Evolutionary conservation across 1,140 invertebrate genomes (phyloP).

Genomic region (Microplitis demolitor): DNA sequence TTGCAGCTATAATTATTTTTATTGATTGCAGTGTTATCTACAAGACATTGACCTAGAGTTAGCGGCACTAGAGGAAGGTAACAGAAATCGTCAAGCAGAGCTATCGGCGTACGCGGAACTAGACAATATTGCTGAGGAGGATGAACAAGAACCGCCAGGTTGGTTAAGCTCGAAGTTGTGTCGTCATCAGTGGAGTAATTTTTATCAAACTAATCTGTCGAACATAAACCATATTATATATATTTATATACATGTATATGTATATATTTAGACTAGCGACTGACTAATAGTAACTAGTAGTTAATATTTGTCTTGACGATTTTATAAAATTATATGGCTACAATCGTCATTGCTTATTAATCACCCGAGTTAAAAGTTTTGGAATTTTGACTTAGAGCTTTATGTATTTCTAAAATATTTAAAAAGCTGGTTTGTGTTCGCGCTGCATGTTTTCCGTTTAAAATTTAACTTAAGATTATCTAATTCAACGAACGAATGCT

Average conservation of each 20-base stretch:
- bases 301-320: background rate
- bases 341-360: background rate
- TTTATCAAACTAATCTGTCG: conserved; percentile 14
- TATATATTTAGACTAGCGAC: too few species aligned
- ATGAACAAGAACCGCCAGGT: conserved; percentile 61
- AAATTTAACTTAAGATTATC: background rate
- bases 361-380: background rate
- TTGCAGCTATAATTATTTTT: conserved; percentile 9
- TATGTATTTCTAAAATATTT: background rate
- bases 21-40: conserved; percentile 54
- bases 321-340: conserved; percentile 10
- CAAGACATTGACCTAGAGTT: conserved; percentile 60
- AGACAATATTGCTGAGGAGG: conserved; percentile 63
- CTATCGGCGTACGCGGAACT: conserved; percentile 62
- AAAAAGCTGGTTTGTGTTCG: conserved; percentile 21
- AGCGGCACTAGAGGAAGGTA: conserved; percentile 57
- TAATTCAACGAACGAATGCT: background rate
- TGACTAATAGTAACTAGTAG: too few species aligned
- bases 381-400: background rate
- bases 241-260: too few species aligned
- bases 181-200: conserved; percentile 1
- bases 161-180: conserved; percentile 35
- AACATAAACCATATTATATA: conserved; percentile 25
- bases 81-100: conserved; percentile 56
- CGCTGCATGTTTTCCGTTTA: background rate